Evolutionary conservation across 2,888 invertebrate species (phyloP).

Genomic region (Allacma fusca): DNA sequence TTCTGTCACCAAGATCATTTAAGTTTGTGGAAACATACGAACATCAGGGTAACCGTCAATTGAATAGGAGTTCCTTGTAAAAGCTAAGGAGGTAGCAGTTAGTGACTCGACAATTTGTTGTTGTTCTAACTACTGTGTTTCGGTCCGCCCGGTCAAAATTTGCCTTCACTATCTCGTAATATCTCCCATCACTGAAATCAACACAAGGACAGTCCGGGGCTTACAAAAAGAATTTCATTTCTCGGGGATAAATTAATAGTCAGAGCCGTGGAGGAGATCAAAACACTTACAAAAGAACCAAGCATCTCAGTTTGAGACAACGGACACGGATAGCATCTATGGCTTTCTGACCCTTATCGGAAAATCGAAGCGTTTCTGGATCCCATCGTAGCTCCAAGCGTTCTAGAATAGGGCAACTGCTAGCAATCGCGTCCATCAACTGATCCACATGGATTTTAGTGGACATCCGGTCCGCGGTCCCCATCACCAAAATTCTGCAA

Average conservation of each 20-base stretch:
- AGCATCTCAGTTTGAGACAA: constrained; percentile 88
- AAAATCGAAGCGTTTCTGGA: constrained; percentile 96
- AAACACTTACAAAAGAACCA: constrained; percentile 88
- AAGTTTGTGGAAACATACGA: neutral
- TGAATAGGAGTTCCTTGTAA: constrained; percentile 95
- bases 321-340: constrained; percentile 96
- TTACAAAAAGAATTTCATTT: no score
- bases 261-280: no score
- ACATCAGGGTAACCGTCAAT: constrained; percentile 67
- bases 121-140: constrained; percentile 93
- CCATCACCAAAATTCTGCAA: constrained; percentile 91
- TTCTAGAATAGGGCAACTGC: constrained; percentile 86
- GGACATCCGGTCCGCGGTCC: constrained; percentile 94
- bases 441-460: constrained; percentile 98
- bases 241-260: no score
- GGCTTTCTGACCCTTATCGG: constrained; percentile 99
- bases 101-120: constrained; percentile 94
- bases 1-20: neutral
- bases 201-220: no score
- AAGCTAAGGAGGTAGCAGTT: constrained; percentile 90
- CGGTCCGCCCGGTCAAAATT: constrained; percentile 99
- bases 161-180: constrained; percentile 98
- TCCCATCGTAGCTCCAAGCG: constrained; percentile 97
- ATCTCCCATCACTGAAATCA: constrained; percentile 95
- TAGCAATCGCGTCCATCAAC: constrained; percentile 96